A percentile compares a stretch with the other conserved stretches of the same genome.
Conservation (phyloP, 92 coral and sea anemone genomes). For the Epizoanthus scotinus region DNA sequence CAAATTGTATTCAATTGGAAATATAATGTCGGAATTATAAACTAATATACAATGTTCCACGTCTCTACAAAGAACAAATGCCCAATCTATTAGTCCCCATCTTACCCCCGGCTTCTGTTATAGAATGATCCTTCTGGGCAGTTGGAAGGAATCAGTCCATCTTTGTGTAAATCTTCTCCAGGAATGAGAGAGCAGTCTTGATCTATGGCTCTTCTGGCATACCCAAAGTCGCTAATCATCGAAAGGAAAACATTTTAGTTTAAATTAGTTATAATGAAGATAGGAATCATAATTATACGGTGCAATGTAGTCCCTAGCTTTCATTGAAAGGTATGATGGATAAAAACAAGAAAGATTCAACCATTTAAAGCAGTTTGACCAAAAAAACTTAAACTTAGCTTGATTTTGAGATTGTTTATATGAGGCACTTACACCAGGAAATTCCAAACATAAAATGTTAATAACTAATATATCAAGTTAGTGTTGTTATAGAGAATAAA, state of each 20-base stretch:
- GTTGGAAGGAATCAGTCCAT: slow-evolving; percentile 20
- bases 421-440: no score
- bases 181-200: slow-evolving; percentile 28
- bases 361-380: no score
- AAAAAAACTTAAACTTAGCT: no score
- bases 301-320: no score
- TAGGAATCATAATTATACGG: not conserved
- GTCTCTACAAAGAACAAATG: not conserved
- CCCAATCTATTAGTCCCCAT: not conserved
- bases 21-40: not conserved
- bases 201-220: slow-evolving; percentile 8
- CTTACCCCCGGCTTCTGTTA: slow-evolving; percentile 35
- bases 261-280: not conserved
- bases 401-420: no score
- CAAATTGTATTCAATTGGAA: no score
- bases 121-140: slow-evolving; percentile 35
- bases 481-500: not conserved
- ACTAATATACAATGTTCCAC: not conserved
- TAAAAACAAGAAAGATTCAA: no score
- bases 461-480: no score
- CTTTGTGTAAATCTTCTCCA: slow-evolving; percentile 30
- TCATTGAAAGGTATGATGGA: no score
- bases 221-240: slow-evolving; percentile 29
- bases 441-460: no score
- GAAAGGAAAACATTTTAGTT: not conserved